Conservation (phyloP, 2,113 vertebrate genomes). For the Riparia riparia region DNA sequence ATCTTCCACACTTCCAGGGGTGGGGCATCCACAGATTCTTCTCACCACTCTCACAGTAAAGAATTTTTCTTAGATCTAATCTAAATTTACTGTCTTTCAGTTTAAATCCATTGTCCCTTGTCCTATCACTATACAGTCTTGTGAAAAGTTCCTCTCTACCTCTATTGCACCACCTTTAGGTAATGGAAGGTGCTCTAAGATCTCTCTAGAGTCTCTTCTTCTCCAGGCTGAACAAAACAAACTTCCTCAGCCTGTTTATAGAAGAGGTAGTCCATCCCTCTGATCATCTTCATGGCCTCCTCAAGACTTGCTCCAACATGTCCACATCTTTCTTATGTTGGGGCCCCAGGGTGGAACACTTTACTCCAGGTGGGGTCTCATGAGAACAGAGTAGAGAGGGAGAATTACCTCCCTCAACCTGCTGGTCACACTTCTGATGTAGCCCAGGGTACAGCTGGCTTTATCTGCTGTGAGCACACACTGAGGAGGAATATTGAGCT, state of each 20-base stretch:
- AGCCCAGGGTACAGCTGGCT: neutral
- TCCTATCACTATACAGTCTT: neutral
- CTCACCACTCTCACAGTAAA: neutral
- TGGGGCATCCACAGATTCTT: neutral
- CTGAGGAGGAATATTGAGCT: neutral
- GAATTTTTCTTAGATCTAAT: neutral
- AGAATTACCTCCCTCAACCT: neutral
- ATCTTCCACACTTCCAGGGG: neutral
- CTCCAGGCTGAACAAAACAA: neutral
- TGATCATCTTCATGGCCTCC: neutral
- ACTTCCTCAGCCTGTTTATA: neutral
- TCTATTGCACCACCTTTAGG: neutral
- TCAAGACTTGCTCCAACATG: neutral
- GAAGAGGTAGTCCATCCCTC: neutral
- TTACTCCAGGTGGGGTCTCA: neutral
- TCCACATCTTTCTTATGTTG: neutral
- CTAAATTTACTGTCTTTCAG: neutral
- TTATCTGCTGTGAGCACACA: neutral
- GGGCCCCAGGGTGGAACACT: neutral
- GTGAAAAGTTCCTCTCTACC: neutral
- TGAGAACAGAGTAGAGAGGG: neutral
- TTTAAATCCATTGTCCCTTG: neutral
- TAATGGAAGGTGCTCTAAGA: neutral
- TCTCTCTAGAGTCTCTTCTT: neutral
- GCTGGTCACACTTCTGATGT: neutral